Percentiles rank a stretch among this genome's conserved stretches.
Evolutionary conservation across 2,888 invertebrate species (phyloP).

Genomic region (Nymphalis urticae): DNA sequence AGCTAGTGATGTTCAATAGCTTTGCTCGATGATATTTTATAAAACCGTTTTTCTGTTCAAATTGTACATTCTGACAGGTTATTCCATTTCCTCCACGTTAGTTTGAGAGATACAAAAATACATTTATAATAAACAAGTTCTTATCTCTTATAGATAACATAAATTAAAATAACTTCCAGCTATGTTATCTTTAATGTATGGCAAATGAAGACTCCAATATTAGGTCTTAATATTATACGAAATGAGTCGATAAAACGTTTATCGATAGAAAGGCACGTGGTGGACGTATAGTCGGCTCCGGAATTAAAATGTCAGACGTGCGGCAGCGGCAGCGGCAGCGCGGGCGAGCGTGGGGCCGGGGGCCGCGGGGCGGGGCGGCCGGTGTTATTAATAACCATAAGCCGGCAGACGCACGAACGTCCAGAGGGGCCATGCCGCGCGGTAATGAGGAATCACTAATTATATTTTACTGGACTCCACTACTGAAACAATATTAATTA

Average conservation of each 20-base stretch:
- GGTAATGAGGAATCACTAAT: slow-evolving; percentile 82
- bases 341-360: slow-evolving; percentile 65
- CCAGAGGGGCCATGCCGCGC: slow-evolving; percentile 79
- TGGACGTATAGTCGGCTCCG: slow-evolving; percentile 69
- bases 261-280: slow-evolving; percentile 66
- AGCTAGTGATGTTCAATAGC: slow-evolving; percentile 73
- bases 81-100: slow-evolving; percentile 33
- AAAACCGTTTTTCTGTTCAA: slow-evolving; percentile 41
- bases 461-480: slow-evolving; percentile 80
- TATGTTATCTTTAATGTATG: slow-evolving; percentile 23
- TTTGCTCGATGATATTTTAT: slow-evolving; percentile 63
- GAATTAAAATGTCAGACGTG: slow-evolving; percentile 82
- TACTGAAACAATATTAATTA: slow-evolving; percentile 70
- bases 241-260: slow-evolving; percentile 66
- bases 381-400: slow-evolving; percentile 82
- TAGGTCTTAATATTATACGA: slow-evolving; percentile 47
- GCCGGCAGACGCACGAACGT: slow-evolving; percentile 82
- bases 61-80: slow-evolving; percentile 36
- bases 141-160: slow-evolving; percentile 18
- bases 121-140: background rate
- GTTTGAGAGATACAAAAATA: background rate
- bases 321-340: slow-evolving; percentile 58
- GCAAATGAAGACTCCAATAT: slow-evolving; percentile 5
- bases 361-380: slow-evolving; percentile 55
- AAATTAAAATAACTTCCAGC: slow-evolving; percentile 13